Evolutionary conservation across 1,140 invertebrate species (phyloP).

Genomic region (Pseudachorutes palmiensis): DNA sequence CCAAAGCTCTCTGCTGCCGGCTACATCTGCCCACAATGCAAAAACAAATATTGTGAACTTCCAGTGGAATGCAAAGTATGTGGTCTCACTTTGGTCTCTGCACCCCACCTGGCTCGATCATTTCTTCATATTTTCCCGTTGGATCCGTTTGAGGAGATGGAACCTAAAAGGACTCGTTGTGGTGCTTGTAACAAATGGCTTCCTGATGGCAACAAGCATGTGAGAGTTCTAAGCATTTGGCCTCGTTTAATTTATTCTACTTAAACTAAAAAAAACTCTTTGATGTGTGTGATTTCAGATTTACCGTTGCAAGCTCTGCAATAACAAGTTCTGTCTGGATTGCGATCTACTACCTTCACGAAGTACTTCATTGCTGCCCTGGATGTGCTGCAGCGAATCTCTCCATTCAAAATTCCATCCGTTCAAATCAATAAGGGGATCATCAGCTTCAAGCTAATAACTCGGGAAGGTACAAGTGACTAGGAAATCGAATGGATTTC

Average conservation of each 20-base stretch:
- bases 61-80: slow-evolving; percentile 94
- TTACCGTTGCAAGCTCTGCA: slow-evolving; percentile 70
- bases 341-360: slow-evolving; percentile 92
- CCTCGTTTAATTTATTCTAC: neutral
- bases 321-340: slow-evolving; percentile 76
- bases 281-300: slow-evolving; percentile 49
- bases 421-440: neutral
- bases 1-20: slow-evolving; percentile 62
- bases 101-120: slow-evolving; percentile 90
- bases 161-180: slow-evolving; percentile 49
- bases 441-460: too few relatives aligned
- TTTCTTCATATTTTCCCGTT: slow-evolving; percentile 96
- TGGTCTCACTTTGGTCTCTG: slow-evolving; percentile 91
- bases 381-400: slow-evolving; percentile 60
- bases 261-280: neutral
- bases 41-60: slow-evolving; percentile 93
- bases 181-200: slow-evolving; percentile 64
- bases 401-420: neutral
- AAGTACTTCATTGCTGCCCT: slow-evolving; percentile 86
- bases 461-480: too few relatives aligned
- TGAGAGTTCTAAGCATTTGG: slow-evolving; percentile 42
- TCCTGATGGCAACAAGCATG: slow-evolving; percentile 60
- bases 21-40: slow-evolving; percentile 93
- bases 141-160: slow-evolving; percentile 65
- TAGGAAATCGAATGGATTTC: too few relatives aligned